Conservation (phyloP, 2,113 vertebrate genomes). For the Pelvicachromis taeniatus region DNA sequence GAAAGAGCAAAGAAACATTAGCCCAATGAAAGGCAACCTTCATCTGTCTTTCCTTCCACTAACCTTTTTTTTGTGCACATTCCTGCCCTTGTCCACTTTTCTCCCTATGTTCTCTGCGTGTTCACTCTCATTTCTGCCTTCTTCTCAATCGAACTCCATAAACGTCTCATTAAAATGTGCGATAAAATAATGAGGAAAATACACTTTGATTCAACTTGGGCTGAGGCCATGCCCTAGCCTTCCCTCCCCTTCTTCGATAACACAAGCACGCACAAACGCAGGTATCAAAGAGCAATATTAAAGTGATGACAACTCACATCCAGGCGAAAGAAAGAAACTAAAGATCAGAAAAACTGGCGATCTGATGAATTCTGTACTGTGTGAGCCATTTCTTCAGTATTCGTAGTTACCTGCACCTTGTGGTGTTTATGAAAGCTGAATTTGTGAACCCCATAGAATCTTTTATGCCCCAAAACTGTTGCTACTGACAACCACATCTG, state of each 20-base stretch:
- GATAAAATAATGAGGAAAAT: neutral
- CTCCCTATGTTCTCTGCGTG: neutral
- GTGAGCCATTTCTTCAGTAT: neutral
- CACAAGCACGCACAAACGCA: neutral
- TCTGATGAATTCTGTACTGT: neutral
- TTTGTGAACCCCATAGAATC: neutral
- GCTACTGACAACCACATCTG: slow-evolving; percentile 29
- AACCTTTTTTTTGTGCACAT: neutral
- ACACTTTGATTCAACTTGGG: neutral
- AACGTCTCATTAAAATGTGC: neutral
- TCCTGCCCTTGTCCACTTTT: neutral
- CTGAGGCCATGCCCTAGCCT: neutral
- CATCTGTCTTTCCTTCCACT: neutral
- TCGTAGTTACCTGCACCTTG: neutral
- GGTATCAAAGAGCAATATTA: neutral
- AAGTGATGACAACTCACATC: slow-evolving; percentile 3
- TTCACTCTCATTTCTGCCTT: neutral
- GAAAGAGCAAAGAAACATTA: neutral
- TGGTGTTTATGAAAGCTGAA: neutral
- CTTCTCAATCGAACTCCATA: neutral
- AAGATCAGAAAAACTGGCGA: neutral
- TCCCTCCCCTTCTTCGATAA: neutral
- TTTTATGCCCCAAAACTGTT: neutral
- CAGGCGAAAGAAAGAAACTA: neutral
- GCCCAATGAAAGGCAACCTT: neutral